Evolutionary conservation across 2,888 invertebrate genomes (phyloP).

Genomic region (Chloroclysta siterata): DNA sequence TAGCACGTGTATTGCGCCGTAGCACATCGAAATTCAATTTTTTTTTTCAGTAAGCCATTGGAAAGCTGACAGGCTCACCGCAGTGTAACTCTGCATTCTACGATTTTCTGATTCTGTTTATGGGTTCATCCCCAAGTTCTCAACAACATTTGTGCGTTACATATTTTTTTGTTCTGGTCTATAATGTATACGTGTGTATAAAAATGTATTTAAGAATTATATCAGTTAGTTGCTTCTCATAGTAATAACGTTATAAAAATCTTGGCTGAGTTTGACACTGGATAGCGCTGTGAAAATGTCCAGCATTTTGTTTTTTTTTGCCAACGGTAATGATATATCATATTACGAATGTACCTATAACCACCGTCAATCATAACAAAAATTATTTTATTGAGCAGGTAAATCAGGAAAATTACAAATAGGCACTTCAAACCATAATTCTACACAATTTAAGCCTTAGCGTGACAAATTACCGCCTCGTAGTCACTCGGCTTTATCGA

Average conservation of each 20-base stretch:
- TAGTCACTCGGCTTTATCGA: conserved; percentile 24
- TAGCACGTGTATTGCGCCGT: conserved; percentile 10
- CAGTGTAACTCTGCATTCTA: too few species aligned
- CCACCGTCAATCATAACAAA: conserved; percentile 10
- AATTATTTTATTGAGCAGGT: conserved; percentile 21
- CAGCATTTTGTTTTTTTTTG: too few species aligned
- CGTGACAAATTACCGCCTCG: conserved; percentile 30
- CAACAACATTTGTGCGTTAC: too few species aligned
- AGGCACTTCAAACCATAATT: conserved; percentile 21
- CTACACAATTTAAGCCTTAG: conserved; percentile 21
- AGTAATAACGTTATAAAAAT: too few species aligned
- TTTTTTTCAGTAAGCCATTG: conserved; percentile 5
- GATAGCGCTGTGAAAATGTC: too few species aligned
- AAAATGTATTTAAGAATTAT: too few species aligned
- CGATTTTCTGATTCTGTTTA: too few species aligned
- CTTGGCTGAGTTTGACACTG: too few species aligned
- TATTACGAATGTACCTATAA: neutral
- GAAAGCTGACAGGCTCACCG: neutral
- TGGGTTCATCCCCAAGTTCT: too few species aligned
- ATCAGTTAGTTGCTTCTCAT: too few species aligned
- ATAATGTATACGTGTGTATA: too few species aligned
- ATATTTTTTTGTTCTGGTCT: too few species aligned
- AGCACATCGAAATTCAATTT: conserved; percentile 5
- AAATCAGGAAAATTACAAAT: conserved; percentile 25
- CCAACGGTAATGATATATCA: neutral